Base-by-base conservation (phyloP, 2,113 vertebrate species). In the Silurus meridionalis region DNA sequence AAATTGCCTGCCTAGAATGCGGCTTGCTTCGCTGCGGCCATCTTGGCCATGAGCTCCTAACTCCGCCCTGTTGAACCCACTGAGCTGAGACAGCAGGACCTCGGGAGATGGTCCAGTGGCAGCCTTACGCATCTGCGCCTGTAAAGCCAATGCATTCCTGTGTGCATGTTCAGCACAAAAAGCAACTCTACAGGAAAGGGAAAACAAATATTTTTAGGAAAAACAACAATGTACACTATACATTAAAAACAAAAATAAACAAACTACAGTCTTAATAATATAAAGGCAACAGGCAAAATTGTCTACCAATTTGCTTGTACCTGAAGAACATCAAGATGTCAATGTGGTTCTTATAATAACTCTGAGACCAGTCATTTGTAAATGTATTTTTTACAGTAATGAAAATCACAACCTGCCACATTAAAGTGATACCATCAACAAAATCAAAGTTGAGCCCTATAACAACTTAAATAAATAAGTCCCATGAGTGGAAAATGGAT, bases 111-210 rank as follows among this genome's bases (percentile, higher is more conserved):
- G 96, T 2, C 96, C 96, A 0, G 96, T 92, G 9, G 90, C 95
- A 0, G 93, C 91, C 89, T 98, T 99, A 85, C 96, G 98, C 93
- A 96, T 94, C 91, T 99, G 98, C 11, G 97, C 96, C 57, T 97
- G 96, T 0, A 97, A 94, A 0, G 97, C 97, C 92, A 97, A 90
- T 2, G 96, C 92, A 53, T 98, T 98, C 90, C 97, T 95, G 0
- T 96, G 96, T 81, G 97, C 95, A 3, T 99, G 98, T 23, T 99
- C 98, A 0, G 95, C 94, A 25, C 98, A 99, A 91, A 99, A 97
- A 0, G 97, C 96, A 4, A 94, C 92, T 57, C 17, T 83, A 21
- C 79, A 71, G 15, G 67, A 14, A 81, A 5, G 5, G 8, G 23
- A 57, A 14, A 25, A 15, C 0, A 50, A 46, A 28, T 37, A 37